Evolutionary conservation across 1,140 invertebrate genomes (phyloP).

Genomic region (Drosophila elegans): DNA sequence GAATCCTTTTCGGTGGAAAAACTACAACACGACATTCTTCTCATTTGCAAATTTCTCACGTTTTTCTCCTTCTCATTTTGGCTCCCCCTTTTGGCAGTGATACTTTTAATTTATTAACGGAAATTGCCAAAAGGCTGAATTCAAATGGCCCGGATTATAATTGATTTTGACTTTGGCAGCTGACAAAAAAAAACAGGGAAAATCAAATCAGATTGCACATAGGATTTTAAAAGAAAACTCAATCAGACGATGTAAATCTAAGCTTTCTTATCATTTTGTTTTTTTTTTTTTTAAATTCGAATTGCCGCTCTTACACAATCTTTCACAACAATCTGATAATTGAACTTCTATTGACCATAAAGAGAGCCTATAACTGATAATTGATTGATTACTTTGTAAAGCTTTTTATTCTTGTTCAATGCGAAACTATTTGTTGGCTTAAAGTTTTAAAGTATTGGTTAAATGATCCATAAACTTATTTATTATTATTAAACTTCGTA

Average conservation of each 20-base stretch:
- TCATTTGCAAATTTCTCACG: constrained; percentile 47
- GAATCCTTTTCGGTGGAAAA: constrained; percentile 2
- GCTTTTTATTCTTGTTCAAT: background rate
- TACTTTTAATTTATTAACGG: constrained; percentile 50
- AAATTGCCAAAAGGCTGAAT: constrained; percentile 47
- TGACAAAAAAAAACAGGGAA: constrained; percentile 14
- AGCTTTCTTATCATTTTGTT: constrained; percentile 12
- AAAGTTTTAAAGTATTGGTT: background rate
- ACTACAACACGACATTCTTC: constrained; percentile 1
- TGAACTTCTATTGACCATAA: constrained; percentile 2
- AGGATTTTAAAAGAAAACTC: background rate
- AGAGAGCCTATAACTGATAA: constrained; percentile 13
- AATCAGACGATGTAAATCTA: background rate
- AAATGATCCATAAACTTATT: too few species aligned
- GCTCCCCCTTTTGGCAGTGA: constrained; percentile 1
- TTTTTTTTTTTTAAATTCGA: background rate
- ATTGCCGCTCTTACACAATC: constrained; percentile 2
- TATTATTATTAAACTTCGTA: too few species aligned
- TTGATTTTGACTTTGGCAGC: constrained; percentile 52
- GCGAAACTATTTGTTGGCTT: background rate
- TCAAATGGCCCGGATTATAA: constrained; percentile 39
- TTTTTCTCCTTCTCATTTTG: constrained; percentile 10
- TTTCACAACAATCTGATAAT: constrained; percentile 13
- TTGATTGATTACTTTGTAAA: constrained; percentile 6
- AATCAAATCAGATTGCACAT: background rate